phyloP scores from a whole-genome alignment of 2,888 invertebrate genomes.

The Orgyia antiqua region DNA sequence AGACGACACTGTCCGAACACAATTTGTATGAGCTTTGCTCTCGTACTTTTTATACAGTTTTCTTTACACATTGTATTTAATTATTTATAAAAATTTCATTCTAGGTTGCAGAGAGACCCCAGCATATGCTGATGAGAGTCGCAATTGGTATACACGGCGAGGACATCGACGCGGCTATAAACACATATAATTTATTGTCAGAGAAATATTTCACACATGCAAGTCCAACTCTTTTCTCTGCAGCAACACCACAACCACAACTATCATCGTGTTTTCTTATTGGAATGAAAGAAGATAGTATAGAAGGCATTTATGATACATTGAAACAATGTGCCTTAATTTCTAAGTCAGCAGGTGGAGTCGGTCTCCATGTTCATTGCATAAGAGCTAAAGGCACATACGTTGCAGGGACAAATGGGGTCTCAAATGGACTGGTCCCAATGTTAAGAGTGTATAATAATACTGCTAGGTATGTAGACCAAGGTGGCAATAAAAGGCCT shows the following conservation, averaged over 20 bases:
- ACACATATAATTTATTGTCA: constrained; percentile 96
- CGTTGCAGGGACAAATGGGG: constrained; percentile 97
- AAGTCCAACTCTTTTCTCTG: constrained; percentile 97
- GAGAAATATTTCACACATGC: constrained; percentile 98
- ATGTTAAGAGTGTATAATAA: constrained; percentile 97
- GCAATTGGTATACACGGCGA: constrained; percentile 97
- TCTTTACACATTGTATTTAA: no score
- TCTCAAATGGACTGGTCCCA: constrained; percentile 96
- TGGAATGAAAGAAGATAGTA: constrained; percentile 96
- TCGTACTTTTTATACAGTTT: no score
- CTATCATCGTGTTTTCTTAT: constrained; percentile 97
- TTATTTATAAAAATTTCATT: constrained; percentile 1
- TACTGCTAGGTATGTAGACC: constrained; percentile 97
- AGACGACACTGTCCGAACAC: no score
- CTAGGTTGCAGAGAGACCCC: constrained; percentile 94
- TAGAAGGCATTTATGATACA: constrained; percentile 96
- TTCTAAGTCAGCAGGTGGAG: constrained; percentile 98
- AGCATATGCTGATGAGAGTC: constrained; percentile 99
- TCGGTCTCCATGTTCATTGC: constrained; percentile 97
- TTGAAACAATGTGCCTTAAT: constrained; percentile 95
- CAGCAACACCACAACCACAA: constrained; percentile 94
- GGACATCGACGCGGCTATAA: constrained; percentile 94
- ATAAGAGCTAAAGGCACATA: constrained; percentile 94
- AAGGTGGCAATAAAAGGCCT: constrained; percentile 98
- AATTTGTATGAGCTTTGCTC: no score